These are phyloP conservation scores for Gadopsis marmoratus DNA, from an alignment of 2,797 vertebrate species.

Conservation along the genomic window DNA sequence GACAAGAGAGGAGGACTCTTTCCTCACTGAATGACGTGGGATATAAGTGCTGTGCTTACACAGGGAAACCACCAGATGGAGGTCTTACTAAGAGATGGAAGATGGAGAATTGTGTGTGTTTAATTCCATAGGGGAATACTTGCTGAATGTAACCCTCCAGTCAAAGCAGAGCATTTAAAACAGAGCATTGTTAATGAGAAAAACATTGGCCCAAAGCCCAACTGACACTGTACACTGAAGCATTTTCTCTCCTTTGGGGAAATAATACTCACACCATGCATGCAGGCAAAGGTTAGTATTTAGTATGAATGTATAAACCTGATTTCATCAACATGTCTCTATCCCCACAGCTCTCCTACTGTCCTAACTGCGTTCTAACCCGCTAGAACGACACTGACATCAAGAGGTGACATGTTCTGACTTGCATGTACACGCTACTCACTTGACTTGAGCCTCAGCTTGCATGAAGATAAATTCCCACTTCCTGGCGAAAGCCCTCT, in stretches of 20 bases:
- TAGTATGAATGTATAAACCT: slow-evolving; percentile 15
- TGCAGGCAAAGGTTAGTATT: slow-evolving; percentile 17
- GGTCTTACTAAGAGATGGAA: slow-evolving; percentile 52
- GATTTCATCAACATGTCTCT: slow-evolving; percentile 6
- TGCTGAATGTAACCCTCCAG: slow-evolving; percentile 31
- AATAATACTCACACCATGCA: slow-evolving; percentile 37
- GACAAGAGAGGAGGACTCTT: neutral
- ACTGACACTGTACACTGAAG: slow-evolving; percentile 6
- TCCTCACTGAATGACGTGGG: neutral
- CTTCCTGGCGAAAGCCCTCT: slow-evolving; percentile 95
- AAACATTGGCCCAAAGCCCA: neutral
- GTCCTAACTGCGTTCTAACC: neutral
- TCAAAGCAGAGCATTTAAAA: slow-evolving; percentile 26
- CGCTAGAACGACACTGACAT: neutral
- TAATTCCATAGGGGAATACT: slow-evolving; percentile 29
- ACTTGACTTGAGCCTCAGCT: slow-evolving; percentile 98
- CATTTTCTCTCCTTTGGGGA: slow-evolving; percentile 25
- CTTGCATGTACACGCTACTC: slow-evolving; percentile 75
- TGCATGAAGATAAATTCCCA: slow-evolving; percentile 99
- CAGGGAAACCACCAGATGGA: slow-evolving; percentile 73
- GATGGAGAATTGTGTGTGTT: neutral
- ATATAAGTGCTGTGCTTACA: slow-evolving; percentile 43
- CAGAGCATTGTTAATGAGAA: slow-evolving; percentile 30
- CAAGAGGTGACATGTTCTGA: slow-evolving; percentile 3
- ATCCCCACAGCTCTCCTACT: neutral